Percentiles rank a stretch among this genome's conserved stretches.
phyloP scores from a whole-genome alignment of 2,888 invertebrate genomes.

The Itoplectis maculator region DNA sequence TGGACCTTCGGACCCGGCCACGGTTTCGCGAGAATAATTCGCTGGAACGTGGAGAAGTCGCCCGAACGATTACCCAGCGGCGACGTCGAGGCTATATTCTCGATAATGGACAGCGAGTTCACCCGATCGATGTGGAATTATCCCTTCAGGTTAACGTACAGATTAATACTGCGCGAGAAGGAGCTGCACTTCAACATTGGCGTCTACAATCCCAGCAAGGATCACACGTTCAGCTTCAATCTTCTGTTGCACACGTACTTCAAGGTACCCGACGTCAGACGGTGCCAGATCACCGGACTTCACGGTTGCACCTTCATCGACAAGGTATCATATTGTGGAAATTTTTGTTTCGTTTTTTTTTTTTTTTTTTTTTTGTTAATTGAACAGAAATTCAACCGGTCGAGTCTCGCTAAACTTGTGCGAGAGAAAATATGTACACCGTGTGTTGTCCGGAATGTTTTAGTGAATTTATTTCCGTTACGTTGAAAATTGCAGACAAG shows the following conservation, averaged over 20 bases:
- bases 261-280: constrained; percentile 96
- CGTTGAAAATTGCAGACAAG: constrained; percentile 87
- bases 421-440: too few relatives aligned
- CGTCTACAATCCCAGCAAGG: constrained; percentile 97
- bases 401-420: too few relatives aligned
- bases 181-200: constrained; percentile 97
- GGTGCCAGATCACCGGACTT: constrained; percentile 96
- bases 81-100: constrained; percentile 96
- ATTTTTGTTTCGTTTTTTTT: too few relatives aligned
- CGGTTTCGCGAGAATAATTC: constrained; percentile 96
- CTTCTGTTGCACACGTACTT: constrained; percentile 97
- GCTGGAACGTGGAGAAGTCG: constrained; percentile 96
- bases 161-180: constrained; percentile 95
- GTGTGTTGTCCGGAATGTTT: too few relatives aligned
- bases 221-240: constrained; percentile 95
- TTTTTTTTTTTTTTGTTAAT: neutral
- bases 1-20: constrained; percentile 98
- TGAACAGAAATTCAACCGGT: too few relatives aligned
- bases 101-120: constrained; percentile 96
- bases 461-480: neutral
- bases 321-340: constrained; percentile 88
- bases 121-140: constrained; percentile 98
- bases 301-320: constrained; percentile 96
- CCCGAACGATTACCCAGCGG: constrained; percentile 95
- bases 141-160: constrained; percentile 96